Base-by-base conservation (phyloP, 2,113 vertebrate genomes). In the Phainopepla nitens region DNA sequence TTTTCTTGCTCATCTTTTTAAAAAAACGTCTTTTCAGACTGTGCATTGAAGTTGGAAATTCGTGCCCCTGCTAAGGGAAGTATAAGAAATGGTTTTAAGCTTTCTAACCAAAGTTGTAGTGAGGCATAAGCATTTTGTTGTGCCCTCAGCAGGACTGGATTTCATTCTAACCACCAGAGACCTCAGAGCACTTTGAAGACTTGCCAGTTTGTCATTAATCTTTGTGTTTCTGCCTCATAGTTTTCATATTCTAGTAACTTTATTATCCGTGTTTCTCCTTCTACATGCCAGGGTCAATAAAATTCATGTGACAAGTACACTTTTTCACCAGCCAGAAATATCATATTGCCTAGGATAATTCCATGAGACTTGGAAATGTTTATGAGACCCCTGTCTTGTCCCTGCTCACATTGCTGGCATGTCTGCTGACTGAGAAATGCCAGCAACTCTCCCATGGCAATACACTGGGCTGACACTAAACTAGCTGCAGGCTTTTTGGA, bases 101-200 rank as follows among this genome's bases (percentile, higher is more conserved):
- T 69, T 87, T 82, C 77, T 41, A 76, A 81, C 41, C 58, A 80
- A 73, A 78, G 53, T n/a, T 84, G 44, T 39, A 78, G 36, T 57
- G 65, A 87, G 28, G 31, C 69, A 39, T 42, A 77, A 85, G 33
- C 1, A 2, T 72, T 94, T 92, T 57, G 24, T 56, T 89, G 49
- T 81, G 41, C n/a, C 42, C 64, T 93, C 57, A 79, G 70, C 41
- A 91, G 57, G 49, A 62, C 0, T 89, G 73, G 39, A 84, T 94
- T 95, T 87, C 45, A 70, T 82, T 78, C 45, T 89, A 57, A 89
- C 57, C 93, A 75, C 69, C 53, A 93, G 94, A 87, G 93, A 93
- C 57, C 65, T 82, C 87, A 75, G 60, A 92, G 56, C 51, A 81
- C 86, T 96, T 91, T 92, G 93, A 95, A 93, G 93, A 50, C 44